Conservation (phyloP, 2,797 vertebrate genomes). For the Tiaroga cobitis region DNA sequence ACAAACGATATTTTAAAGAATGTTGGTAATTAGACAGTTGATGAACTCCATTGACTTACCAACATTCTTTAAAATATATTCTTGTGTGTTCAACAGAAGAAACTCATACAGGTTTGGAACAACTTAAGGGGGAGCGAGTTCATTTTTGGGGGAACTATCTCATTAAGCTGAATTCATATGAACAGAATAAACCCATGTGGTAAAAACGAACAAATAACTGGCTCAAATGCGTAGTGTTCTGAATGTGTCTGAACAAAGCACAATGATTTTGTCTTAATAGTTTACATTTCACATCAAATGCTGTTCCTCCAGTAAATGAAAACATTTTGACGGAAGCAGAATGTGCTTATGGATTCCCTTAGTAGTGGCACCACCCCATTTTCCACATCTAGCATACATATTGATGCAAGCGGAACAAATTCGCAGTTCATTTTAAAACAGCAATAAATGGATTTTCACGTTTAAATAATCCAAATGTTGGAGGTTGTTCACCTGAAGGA, state of each 20-base stretch:
- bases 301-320: neutral
- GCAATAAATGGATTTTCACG: neutral
- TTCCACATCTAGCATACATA: neutral
- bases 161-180: conserved; percentile 1
- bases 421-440: neutral
- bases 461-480: neutral
- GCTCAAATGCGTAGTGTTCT: neutral
- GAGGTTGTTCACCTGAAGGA: conserved; percentile 21
- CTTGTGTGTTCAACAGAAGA: too few species aligned
- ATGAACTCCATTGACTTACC: too few species aligned
- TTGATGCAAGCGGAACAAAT: neutral
- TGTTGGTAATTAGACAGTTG: too few species aligned
- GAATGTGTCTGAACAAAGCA: neutral
- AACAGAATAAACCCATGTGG: conserved; percentile 15
- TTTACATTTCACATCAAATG: neutral
- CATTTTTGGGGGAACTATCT: too few species aligned
- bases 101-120: too few species aligned
- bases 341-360: neutral
- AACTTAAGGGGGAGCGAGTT: too few species aligned
- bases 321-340: neutral
- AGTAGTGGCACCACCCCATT: neutral
- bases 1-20: too few species aligned
- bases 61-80: too few species aligned
- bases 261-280: neutral
- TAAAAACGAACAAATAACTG: neutral